A percentile compares a stretch with the other conserved stretches of the same genome.
Conservation (phyloP, 2,113 vertebrate species). For the Cyanocitta stelleri region DNA sequence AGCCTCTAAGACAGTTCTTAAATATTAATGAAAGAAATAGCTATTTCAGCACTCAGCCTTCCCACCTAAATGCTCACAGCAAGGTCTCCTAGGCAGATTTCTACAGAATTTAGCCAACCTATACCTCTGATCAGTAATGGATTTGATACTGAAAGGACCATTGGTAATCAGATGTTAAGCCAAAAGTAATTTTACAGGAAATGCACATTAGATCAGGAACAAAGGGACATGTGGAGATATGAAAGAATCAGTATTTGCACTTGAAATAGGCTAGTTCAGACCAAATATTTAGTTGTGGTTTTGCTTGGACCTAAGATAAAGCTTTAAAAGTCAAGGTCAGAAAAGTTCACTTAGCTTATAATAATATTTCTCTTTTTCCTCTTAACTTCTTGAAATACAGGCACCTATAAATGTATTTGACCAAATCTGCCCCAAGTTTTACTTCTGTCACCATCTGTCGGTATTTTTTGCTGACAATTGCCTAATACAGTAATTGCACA, state of each 20-base stretch:
- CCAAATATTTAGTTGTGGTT: background rate
- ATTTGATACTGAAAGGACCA: background rate
- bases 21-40: background rate
- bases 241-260: background rate
- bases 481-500: background rate
- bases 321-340: background rate
- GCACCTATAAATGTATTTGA: background rate
- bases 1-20: background rate
- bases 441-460: background rate
- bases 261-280: background rate
- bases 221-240: background rate
- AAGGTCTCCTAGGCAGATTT: background rate
- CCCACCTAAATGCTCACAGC: background rate
- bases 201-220: background rate
- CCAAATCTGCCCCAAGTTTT: background rate
- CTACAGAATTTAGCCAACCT: background rate
- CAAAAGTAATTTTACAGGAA: background rate
- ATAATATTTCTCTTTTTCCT: background rate
- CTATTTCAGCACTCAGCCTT: background rate
- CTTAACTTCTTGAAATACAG: background rate
- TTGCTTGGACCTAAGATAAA: background rate
- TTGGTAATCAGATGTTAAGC: background rate
- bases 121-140: background rate
- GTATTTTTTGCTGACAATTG: background rate
- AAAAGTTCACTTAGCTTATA: background rate